phyloP scores from a whole-genome alignment of 2,888 invertebrate species.

The Thysanoteuthis rhombus region DNA sequence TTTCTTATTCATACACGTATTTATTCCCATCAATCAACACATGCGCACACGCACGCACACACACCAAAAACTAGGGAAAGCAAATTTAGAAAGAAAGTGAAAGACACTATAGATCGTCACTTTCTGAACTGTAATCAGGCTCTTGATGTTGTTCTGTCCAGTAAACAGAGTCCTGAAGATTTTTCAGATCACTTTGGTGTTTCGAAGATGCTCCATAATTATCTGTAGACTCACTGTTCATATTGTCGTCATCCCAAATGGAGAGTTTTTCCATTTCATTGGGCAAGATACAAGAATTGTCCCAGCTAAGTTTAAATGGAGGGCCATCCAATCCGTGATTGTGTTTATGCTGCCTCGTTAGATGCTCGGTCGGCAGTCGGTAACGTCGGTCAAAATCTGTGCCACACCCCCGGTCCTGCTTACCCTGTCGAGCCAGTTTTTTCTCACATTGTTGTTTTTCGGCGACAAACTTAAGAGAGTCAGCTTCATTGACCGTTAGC shows the following conservation, averaged over 20 bases:
- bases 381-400: conserved; percentile 22
- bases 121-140: conserved; percentile 25
- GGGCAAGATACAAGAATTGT: conserved; percentile 21
- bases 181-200: conserved; percentile 13
- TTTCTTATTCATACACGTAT: background rate
- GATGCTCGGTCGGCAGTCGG: conserved; percentile 23
- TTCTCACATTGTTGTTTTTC: conserved; percentile 26
- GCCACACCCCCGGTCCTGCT: background rate
- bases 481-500: background rate
- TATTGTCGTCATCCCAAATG: conserved; percentile 25
- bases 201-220: background rate
- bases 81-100: background rate
- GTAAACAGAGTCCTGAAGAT: background rate
- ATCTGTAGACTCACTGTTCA: background rate
- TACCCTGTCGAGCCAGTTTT: background rate
- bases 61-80: background rate
- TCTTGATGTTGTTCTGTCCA: background rate
- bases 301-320: conserved; percentile 16
- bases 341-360: background rate
- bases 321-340: background rate
- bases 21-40: background rate
- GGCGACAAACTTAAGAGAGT: conserved; percentile 22
- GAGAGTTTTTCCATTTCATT: conserved; percentile 22
- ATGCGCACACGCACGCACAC: background rate
- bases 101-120: conserved; percentile 14